phyloP scores from a whole-genome alignment of 2,113 vertebrate species.

The Dendropsophus ebraccatus region DNA sequence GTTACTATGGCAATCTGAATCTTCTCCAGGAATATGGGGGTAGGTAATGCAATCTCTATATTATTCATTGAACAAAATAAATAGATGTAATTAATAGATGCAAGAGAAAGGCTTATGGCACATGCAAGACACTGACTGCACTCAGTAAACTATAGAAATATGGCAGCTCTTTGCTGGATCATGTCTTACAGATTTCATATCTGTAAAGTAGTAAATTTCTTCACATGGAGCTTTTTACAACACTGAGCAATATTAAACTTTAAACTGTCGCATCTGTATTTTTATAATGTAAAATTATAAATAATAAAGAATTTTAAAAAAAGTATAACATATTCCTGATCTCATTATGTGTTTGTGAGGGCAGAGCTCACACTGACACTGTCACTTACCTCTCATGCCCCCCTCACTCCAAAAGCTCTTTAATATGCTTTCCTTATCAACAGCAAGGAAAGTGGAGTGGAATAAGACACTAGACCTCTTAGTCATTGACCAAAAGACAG shows the following conservation, averaged over 20 bases:
- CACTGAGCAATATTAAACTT: neutral
- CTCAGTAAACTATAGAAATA: neutral
- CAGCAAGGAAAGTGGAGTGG: too few relatives aligned
- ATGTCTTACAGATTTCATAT: neutral
- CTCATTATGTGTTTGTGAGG: too few relatives aligned
- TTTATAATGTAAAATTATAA: too few relatives aligned
- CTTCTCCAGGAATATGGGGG: constrained; percentile 40
- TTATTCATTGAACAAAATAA: constrained; percentile 50
- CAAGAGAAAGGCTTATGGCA: neutral
- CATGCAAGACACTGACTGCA: neutral
- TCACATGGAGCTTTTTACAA: neutral
- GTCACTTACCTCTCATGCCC: too few relatives aligned
- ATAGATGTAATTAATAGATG: constrained; percentile 20
- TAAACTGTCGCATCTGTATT: too few relatives aligned
- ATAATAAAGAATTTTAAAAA: too few relatives aligned
- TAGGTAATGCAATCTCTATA: constrained; percentile 44
- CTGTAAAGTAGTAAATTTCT: neutral
- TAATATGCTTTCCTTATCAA: neutral
- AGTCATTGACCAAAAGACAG: too few relatives aligned
- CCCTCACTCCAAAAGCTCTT: neutral
- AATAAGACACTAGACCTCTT: too few relatives aligned
- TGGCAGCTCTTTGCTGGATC: neutral
- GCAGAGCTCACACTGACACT: too few relatives aligned
- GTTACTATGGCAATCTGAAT: constrained; percentile 53
- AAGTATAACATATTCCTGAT: too few relatives aligned